phyloP scores from a whole-genome alignment of 2,113 vertebrate genomes.

The Anguilla japonica region DNA sequence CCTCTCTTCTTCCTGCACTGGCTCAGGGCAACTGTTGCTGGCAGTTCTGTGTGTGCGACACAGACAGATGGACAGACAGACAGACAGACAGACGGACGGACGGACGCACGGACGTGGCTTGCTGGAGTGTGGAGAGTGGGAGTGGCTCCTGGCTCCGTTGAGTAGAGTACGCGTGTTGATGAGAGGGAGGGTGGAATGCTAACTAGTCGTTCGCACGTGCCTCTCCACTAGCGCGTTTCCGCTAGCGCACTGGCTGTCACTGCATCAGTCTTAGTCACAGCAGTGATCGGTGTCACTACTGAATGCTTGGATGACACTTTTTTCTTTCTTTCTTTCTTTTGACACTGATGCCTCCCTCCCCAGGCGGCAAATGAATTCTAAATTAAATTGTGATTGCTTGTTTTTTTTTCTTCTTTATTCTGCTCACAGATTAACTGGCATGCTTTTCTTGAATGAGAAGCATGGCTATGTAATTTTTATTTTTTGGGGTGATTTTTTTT shows the following conservation, averaged over 20 bases:
- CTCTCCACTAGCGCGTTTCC: constrained; percentile 21
- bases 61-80: constrained; percentile 7
- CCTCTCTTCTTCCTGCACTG: constrained; percentile 14
- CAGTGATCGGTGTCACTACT: not conserved
- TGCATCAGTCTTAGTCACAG: constrained; percentile 14
- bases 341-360: not conserved
- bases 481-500: not conserved
- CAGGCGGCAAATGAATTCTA: not conserved
- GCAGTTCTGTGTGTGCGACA: constrained; percentile 23
- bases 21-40: constrained; percentile 49
- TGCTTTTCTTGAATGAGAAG: constrained; percentile 2
- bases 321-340: not conserved
- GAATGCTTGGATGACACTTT: not conserved
- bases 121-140: constrained; percentile 25
- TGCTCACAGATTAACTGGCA: not conserved
- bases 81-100: constrained; percentile 29
- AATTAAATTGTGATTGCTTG: not conserved
- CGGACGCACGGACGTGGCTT: constrained; percentile 28
- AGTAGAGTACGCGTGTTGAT: constrained; percentile 39
- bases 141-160: constrained; percentile 39
- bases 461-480: not conserved
- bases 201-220: constrained; percentile 35
- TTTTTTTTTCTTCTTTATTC: not conserved
- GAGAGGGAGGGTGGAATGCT: constrained; percentile 39
- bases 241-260: not conserved